Conservation (phyloP, 2,888 invertebrate species). For the Limenitis camilla region DNA sequence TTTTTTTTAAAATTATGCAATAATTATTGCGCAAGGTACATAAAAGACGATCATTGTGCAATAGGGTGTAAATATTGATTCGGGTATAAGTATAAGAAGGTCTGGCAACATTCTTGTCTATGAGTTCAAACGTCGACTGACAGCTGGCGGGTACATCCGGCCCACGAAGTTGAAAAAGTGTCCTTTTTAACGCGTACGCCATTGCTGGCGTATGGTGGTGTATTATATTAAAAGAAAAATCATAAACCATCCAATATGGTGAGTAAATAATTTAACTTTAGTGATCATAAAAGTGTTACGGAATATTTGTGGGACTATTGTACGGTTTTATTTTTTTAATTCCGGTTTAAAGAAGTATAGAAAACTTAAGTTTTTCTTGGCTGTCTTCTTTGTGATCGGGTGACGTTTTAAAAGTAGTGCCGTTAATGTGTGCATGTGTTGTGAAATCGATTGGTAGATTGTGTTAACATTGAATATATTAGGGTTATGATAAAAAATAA, state of each 20-base stretch:
- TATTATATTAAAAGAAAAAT: constrained; percentile 81
- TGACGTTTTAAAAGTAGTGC: constrained; percentile 62
- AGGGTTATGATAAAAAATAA: neutral
- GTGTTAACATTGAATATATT: neutral
- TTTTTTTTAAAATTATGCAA: too few species aligned
- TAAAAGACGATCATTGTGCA: too few species aligned
- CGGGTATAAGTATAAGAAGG: too few species aligned
- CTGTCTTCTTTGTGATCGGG: constrained; percentile 54
- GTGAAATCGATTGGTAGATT: constrained; percentile 17
- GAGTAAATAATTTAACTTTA: constrained; percentile 62
- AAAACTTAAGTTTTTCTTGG: constrained; percentile 38
- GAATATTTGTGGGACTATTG: constrained; percentile 38
- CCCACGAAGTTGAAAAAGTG: constrained; percentile 39
- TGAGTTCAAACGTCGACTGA: constrained; percentile 39
- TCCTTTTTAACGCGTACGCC: constrained; percentile 89
- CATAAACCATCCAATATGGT: constrained; percentile 90
- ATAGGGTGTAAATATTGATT: too few species aligned
- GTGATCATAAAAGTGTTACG: constrained; percentile 45
- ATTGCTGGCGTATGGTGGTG: constrained; percentile 89
- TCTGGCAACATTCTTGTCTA: constrained; percentile 44
- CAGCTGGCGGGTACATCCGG: constrained; percentile 55
- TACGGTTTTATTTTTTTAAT: constrained; percentile 48
- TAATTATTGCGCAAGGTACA: too few species aligned
- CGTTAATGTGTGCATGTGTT: constrained; percentile 39
- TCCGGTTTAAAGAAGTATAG: constrained; percentile 33